These are phyloP conservation scores for Osmerus mordax DNA, from an alignment of 2,113 vertebrate species.

Conservation along the genomic window DNA sequence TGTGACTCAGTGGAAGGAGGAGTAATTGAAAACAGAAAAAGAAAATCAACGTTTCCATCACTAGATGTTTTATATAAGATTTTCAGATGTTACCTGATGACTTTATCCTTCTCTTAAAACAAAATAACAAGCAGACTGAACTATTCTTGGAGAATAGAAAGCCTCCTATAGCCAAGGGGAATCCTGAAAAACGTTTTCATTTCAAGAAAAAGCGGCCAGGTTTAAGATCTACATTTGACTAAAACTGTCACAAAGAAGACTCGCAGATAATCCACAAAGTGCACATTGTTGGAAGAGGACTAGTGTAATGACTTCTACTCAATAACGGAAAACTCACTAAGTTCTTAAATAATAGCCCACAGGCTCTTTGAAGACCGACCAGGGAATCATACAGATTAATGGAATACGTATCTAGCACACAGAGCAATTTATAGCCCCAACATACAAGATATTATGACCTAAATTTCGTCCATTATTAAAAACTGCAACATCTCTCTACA, in stretches of 20 bases:
- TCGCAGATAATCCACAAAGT: constrained; percentile 40
- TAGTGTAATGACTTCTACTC: constrained; percentile 31
- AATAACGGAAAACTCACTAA: constrained; percentile 21
- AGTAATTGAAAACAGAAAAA: neutral
- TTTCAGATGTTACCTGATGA: too few relatives aligned
- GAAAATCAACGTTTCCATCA: neutral
- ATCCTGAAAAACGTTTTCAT: too few relatives aligned
- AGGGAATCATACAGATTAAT: constrained; percentile 71
- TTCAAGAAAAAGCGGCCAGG: too few relatives aligned
- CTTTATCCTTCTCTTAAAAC: too few relatives aligned
- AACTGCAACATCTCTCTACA: constrained; percentile 61
- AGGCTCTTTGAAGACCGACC: constrained; percentile 53
- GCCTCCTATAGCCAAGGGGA: too few relatives aligned
- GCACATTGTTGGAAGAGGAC: neutral
- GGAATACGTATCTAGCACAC: constrained; percentile 71
- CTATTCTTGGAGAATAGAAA: too few relatives aligned
- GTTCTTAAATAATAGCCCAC: constrained; percentile 46
- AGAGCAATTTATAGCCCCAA: constrained; percentile 73
- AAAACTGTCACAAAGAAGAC: neutral
- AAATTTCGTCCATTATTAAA: constrained; percentile 75
- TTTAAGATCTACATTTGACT: neutral
- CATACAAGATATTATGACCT: constrained; percentile 72
- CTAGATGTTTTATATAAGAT: too few relatives aligned
- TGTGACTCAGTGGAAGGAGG: constrained; percentile 4
- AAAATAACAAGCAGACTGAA: too few relatives aligned